Evolutionary conservation across 2,113 vertebrate species (phyloP).

Genomic region (Notarius lentiginosus): DNA sequence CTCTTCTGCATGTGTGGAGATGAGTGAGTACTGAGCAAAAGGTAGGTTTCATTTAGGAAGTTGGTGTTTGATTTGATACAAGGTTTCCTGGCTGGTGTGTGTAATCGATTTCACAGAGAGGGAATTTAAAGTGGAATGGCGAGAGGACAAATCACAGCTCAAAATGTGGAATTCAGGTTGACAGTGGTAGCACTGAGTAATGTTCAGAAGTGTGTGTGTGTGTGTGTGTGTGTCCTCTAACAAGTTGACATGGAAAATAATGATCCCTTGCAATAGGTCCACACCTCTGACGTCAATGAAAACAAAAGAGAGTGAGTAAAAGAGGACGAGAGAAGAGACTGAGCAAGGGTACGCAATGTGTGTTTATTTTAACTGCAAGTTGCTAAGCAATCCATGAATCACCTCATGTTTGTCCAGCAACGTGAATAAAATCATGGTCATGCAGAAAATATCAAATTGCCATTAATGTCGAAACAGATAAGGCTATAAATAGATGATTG

Average conservation of each 20-base stretch:
- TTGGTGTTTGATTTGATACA: constrained; percentile 58
- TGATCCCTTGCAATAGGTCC: constrained; percentile 72
- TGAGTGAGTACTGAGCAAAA: neutral
- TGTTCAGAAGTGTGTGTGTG: neutral
- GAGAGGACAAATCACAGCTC: constrained; percentile 29
- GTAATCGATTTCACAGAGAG: constrained; percentile 59
- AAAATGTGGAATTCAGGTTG: constrained; percentile 54
- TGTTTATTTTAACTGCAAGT: constrained; percentile 47
- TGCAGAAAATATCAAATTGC: constrained; percentile 27
- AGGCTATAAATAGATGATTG: neutral
- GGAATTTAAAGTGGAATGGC: constrained; percentile 52
- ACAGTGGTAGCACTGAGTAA: constrained; percentile 46
- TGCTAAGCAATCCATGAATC: constrained; percentile 48
- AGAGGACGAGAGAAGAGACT: constrained; percentile 22
- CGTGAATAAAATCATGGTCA: constrained; percentile 32
- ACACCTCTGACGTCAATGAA: constrained; percentile 75
- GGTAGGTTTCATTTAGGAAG: neutral
- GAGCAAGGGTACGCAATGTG: constrained; percentile 11
- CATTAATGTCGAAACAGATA: constrained; percentile 10
- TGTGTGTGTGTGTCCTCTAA: constrained; percentile 61
- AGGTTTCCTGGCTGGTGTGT: constrained; percentile 59
- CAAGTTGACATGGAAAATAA: constrained; percentile 75
- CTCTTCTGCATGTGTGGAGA: neutral
- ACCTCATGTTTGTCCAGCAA: constrained; percentile 33
- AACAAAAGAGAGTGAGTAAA: constrained; percentile 63